Evolutionary conservation across 2,888 invertebrate species (phyloP), one percentile per base, ranked within the genome.

Genomic region (Drosophila rubida): DNA sequence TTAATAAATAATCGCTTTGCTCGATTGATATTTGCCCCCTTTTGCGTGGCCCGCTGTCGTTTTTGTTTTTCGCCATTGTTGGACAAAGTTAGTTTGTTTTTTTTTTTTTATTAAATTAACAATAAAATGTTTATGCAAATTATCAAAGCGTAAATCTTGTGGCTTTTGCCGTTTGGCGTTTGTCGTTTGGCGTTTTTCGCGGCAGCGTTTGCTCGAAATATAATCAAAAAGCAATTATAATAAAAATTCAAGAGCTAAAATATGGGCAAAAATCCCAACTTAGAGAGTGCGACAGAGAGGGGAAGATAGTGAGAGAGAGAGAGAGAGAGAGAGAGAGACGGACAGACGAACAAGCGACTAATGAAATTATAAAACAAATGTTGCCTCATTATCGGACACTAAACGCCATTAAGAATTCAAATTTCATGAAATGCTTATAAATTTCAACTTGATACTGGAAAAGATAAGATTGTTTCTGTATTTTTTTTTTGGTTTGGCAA

Each of bases 41-140:
- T 16, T 35, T 32, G 16, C 49, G 27, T n/a, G 32, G 4, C 30
- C 39, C 9, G 4, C 23, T 23, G 19, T 46, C 23, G 25, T 25
- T 61, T 55, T 57, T 64, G 55, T 74, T 67, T 53, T 54, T 54
- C 13, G 51, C 14, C 57, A 39, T 54, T 61, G 60, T 66, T 73
- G 42, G 46, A 78, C 67, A 75, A 78, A 68, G 75, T 68, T n/a
- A n/a, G n/a, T n/a, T n/a, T n/a, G n/a, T n/a, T n/a, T n/a, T n/a
- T 80, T 58, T 83, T 81, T 85, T 73, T 68, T 84, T 85, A 83
- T 83, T 88, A 83, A 83, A 72, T 86, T 81, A 79, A 76, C 89
- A 78, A 89, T 88, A 87, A 88, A 85, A 87, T 85, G 84, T 88
- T 85, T 85, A 85, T 85, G 84, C 88, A 74, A 84, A 84, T 84